Conservation (phyloP, 2,888 invertebrate genomes). For the Drosophila stalkeri region DNA sequence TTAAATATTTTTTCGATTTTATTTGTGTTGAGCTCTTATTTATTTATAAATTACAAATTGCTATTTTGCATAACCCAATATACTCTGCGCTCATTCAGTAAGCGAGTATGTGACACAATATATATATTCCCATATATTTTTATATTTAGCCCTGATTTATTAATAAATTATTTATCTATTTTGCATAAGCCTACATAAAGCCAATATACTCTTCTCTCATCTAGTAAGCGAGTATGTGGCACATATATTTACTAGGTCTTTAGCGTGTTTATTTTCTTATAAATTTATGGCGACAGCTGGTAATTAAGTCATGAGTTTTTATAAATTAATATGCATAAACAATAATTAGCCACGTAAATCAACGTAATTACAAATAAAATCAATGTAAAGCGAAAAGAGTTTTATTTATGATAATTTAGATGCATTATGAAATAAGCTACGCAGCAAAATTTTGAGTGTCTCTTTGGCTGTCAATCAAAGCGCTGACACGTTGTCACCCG, state of each 20-base stretch:
- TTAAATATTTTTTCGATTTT: no score
- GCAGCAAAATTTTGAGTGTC: neutral
- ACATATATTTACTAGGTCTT: conserved; percentile 18
- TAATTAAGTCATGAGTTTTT: conserved; percentile 58
- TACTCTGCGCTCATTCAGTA: no score
- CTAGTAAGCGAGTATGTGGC: neutral
- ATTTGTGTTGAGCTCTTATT: no score
- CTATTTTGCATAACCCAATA: no score
- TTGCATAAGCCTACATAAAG: neutral
- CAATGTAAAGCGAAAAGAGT: neutral
- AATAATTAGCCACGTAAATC: conserved; percentile 58
- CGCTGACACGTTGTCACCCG: conserved; percentile 52
- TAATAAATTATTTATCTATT: no score
- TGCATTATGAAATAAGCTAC: conserved; percentile 9
- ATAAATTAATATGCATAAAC: conserved; percentile 36
- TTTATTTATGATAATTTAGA: conserved; percentile 1
- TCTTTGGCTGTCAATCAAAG: conserved; percentile 59
- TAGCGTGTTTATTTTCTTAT: conserved; percentile 11
- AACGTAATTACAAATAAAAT: conserved; percentile 27
- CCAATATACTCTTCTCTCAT: neutral
- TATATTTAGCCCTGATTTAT: no score
- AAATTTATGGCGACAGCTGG: conserved; percentile 46
- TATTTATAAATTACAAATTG: no score
- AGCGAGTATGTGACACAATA: no score
- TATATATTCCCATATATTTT: no score